Conservation (phyloP, 2,113 vertebrate genomes). For the Dolichallabes microphthalmus region DNA sequence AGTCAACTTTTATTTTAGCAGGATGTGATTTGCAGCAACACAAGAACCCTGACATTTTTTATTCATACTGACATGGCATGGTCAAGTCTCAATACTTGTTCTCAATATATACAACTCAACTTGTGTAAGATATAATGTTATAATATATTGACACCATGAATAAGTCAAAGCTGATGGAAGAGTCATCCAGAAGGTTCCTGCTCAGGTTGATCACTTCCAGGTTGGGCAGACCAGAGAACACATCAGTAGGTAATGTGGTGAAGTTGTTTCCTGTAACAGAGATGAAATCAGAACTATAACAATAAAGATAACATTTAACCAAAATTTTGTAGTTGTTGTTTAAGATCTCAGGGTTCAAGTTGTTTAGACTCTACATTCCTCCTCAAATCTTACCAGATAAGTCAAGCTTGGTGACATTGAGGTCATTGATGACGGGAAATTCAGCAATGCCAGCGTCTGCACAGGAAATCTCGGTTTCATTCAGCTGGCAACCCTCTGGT, state of each 20-base stretch:
- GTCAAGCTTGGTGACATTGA: slow-evolving; percentile 70
- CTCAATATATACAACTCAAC: background rate
- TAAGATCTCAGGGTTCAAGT: background rate
- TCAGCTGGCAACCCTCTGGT: slow-evolving; percentile 66
- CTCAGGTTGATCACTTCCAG: slow-evolving; percentile 78
- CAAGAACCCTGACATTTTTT: background rate
- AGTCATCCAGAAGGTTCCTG: slow-evolving; percentile 72
- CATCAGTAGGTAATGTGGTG: slow-evolving; percentile 57
- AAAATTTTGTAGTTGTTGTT: too few species aligned
- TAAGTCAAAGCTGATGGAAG: slow-evolving; percentile 61
- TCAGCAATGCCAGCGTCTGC: slow-evolving; percentile 66
- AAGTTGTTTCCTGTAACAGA: slow-evolving; percentile 74
- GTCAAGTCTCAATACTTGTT: background rate
- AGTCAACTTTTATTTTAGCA: background rate
- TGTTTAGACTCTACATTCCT: background rate
- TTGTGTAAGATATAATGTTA: background rate
- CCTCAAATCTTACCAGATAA: slow-evolving; percentile 69
- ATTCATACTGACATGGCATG: background rate
- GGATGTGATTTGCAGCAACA: background rate
- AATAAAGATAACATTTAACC: background rate
- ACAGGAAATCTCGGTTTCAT: slow-evolving; percentile 67
- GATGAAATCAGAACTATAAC: background rate
- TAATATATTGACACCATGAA: slow-evolving; percentile 64
- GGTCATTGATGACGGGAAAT: slow-evolving; percentile 70
- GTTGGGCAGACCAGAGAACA: slow-evolving; percentile 69